Evolutionary conservation across 2,113 vertebrate species (phyloP), one percentile per base, ranked within the genome.

Genomic region (Aphyosemion australe): DNA sequence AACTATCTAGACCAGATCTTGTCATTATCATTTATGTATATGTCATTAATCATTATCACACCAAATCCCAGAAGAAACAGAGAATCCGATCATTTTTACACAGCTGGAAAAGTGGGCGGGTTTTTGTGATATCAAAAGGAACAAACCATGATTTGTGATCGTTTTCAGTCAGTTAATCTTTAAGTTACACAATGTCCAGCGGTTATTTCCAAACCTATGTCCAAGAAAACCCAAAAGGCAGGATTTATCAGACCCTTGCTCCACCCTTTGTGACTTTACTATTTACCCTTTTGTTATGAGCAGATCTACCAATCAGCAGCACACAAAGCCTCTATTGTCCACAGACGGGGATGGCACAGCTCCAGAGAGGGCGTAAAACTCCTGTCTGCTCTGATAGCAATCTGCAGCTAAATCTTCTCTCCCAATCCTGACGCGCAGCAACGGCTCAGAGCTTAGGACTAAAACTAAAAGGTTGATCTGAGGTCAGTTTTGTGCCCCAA

Each of bases 241-340:
- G 66, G 48, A 83, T 84, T 79, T 74, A 82, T 83, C 52, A 70
- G 53, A 80, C 48, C 64, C 39, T 51, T 62, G 43, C 74, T 49
- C 87, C 69, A 73, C 83, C 80, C 73, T 62, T 68, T 71, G 71
- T 84, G 82, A 89, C 79, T 88, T 86, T 82, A 86, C 79, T 61
- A 84, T 90, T 90, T 84, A 78, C 62, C 48, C 43, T 72, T 80
- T 88, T 90, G 80, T 88, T 88, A 83, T 85, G 65, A 86, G 77
- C 74, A 79, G 79, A 89, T 83, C 78, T 83, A 84, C 80, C 82
- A 87, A 87, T 91, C 87, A 86, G 77, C 45, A 43, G 70, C 47
- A 74, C 81, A 92, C 90, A 91, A 91, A 88, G 83, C 83, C 50
- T 72, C 89, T 78, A 87, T 92, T 92, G 88, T 92, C 79, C 55